A percentile compares a stretch with the other conserved stretches of the same genome.
phyloP scores from a whole-genome alignment of 2,113 vertebrate genomes.

The Python bivittatus region DNA sequence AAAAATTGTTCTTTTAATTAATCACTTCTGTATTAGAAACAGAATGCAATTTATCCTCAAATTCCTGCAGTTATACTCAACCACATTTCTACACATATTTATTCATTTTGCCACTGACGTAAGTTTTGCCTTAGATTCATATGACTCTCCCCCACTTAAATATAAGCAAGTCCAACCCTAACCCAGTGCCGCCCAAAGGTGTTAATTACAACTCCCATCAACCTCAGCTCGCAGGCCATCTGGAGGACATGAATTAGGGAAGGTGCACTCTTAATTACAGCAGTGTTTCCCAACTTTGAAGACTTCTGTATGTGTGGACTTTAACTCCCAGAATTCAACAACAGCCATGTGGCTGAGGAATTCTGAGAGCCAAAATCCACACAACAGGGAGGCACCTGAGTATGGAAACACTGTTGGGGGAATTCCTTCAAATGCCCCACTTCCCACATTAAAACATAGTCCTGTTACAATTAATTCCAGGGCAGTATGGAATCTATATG shows the following conservation, averaged over 20 bases:
- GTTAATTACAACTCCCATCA: not conserved
- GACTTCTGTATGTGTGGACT: not conserved
- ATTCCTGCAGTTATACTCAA: not conserved
- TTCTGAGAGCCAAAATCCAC: not conserved
- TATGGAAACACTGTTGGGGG: not conserved
- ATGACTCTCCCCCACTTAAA: not conserved
- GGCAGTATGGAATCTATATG: not conserved
- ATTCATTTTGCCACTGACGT: not conserved
- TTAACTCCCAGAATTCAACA: not conserved
- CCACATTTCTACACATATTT: not conserved
- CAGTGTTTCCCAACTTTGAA: not conserved
- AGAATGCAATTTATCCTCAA: not conserved
- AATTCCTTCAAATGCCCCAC: not conserved
- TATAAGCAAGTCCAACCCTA: not conserved
- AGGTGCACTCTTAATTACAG: not conserved
- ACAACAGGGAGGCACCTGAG: not conserved
- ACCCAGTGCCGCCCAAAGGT: not conserved
- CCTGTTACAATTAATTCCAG: not conserved
- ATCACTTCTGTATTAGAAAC: not conserved
- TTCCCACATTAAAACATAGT: not conserved
- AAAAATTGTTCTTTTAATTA: not conserved
- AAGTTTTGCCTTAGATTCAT: not conserved
- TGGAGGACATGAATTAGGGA: not conserved
- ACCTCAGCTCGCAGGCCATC: not conserved
- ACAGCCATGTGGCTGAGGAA: not conserved